These are phyloP conservation scores for Pseudobourletiella spinata DNA, from an alignment of 1,140 invertebrate genomes.

Conservation along the genomic window DNA sequence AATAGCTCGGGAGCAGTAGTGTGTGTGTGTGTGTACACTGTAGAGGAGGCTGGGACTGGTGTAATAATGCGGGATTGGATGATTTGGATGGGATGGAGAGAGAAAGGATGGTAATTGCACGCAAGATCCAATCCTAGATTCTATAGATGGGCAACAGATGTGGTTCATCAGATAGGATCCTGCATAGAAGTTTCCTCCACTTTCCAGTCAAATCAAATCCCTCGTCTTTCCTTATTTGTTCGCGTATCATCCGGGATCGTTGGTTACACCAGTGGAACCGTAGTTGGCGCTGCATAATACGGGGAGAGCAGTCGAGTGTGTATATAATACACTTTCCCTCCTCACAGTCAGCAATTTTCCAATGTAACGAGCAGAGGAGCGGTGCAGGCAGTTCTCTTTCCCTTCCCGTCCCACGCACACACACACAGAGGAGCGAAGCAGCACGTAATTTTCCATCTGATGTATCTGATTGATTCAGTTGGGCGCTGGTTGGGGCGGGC, in stretches of 20 bases:
- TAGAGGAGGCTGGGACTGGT: not conserved
- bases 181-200: slow-evolving; percentile 20
- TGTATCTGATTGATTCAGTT: too few species aligned
- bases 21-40: not conserved
- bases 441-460: too few species aligned
- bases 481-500: too few species aligned
- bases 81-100: slow-evolving; percentile 15
- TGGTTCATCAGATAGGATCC: slow-evolving; percentile 28
- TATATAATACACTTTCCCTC: not conserved
- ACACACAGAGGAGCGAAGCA: too few species aligned
- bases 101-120: slow-evolving; percentile 20
- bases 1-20: not conserved
- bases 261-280: too few species aligned
- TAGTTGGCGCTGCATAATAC: too few species aligned
- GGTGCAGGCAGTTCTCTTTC: too few species aligned
- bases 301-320: too few species aligned
- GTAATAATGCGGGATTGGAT: slow-evolving; percentile 1
- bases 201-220: slow-evolving; percentile 11
- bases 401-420: not conserved
- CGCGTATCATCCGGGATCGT: too few species aligned
- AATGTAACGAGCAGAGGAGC: not conserved
- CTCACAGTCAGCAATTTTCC: not conserved
- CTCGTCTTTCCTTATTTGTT: not conserved
- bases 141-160: slow-evolving; percentile 30
- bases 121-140: slow-evolving; percentile 24